Evolutionary conservation across 2,113 vertebrate genomes (phyloP), one percentile per base, ranked within the genome.

Genomic region (Potamarius usumacintae): DNA sequence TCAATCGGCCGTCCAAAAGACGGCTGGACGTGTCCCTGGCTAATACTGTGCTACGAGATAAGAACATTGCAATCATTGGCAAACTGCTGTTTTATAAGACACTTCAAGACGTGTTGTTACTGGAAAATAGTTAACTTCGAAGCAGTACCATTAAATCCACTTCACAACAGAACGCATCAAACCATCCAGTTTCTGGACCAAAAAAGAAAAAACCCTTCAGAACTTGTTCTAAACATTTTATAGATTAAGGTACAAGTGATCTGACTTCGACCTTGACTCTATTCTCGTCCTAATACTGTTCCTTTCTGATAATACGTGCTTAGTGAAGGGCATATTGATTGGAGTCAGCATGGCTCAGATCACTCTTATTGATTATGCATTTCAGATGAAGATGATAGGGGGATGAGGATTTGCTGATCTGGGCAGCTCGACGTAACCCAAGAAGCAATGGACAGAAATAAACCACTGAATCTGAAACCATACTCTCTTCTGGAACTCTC

Each of bases 321-420:
- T 55, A 27, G 72, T 85, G 77, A 89, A 72, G 85, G 76, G 58
- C 30, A 3, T 69, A 90, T 88, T 30, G 89, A 88, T 90, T 57
- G 12, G 18, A 67, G 34, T 52, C 50, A 27, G 81, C n/a, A 22
- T 0, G 86, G 78, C 81, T 83, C 84, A 42, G 52, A 72, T 84
- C 65, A 34, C 85, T 67, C 65, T 57, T 72, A 86, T 84, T 15
- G 65, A 90, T 84, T 55, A 14, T 0, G 15, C 2, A 42, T 15
- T 53, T 53, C 53, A 67, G 86, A 86, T 42, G 76, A 83, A 63
- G 34, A 77, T 78, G 83, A 52, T 27, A 9, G 57, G 25, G 0
- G 53, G 67, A 52, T 82, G 53, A 25, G 15, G 27, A 82, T 53
- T 50, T 60, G 78, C 79, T 82, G 78, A 82, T 79, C 79, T 17